Conservation (phyloP, 2,888 invertebrate species). For the Coelopa pilipes region DNA sequence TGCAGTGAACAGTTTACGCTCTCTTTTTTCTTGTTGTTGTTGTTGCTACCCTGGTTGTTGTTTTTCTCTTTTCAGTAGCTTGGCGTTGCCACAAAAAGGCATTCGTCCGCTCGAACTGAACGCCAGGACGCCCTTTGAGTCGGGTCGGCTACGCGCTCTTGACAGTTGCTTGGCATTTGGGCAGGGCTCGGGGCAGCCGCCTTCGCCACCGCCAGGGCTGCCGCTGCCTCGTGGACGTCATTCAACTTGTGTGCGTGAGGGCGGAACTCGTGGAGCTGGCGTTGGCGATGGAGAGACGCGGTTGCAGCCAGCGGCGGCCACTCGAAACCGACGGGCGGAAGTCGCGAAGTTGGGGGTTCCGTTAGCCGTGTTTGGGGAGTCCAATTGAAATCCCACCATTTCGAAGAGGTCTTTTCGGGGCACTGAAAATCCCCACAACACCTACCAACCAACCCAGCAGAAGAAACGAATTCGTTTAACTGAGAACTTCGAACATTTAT, state of each 20-base stretch:
- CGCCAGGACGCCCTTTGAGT: neutral
- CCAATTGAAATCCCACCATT: neutral
- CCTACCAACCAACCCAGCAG: too few relatives aligned
- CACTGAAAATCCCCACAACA: too few relatives aligned
- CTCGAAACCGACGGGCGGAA: neutral
- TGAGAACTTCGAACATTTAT: too few relatives aligned
- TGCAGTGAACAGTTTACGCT: slow-evolving; percentile 35
- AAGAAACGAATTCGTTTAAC: too few relatives aligned
- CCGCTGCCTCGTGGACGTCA: slow-evolving; percentile 40
- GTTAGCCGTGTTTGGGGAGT: neutral
- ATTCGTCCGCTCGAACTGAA: neutral
- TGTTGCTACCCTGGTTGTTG: slow-evolving; percentile 13
- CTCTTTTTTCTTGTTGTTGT: slow-evolving; percentile 8
- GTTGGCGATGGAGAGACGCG: neutral
- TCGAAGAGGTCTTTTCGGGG: too few relatives aligned
- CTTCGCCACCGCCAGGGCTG: neutral
- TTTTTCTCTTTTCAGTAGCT: neutral
- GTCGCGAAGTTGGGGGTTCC: neutral
- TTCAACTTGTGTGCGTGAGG: slow-evolving; percentile 39
- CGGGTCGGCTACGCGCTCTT: slow-evolving; percentile 18
- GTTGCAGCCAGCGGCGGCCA: neutral
- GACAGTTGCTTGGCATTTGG: neutral
- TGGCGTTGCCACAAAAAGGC: slow-evolving; percentile 16
- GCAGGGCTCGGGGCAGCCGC: neutral
- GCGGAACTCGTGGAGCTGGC: neutral